Evolutionary conservation across 37 sponge, comb jelly and placozoan genomes (phyloP).

Genomic region (Axinella damicornis): DNA sequence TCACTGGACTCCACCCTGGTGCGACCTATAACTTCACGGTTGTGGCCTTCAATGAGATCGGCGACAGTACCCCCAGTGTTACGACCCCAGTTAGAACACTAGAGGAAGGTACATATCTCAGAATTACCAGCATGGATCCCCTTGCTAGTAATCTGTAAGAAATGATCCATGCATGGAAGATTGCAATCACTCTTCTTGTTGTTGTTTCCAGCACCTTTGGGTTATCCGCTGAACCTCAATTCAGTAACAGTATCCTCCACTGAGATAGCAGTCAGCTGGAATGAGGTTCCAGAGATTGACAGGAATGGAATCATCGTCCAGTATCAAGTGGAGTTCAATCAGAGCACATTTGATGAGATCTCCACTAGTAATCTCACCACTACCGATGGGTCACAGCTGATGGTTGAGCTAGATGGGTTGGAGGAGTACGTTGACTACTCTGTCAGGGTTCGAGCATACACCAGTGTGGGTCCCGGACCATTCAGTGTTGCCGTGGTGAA

Average conservation of each 20-base stretch:
- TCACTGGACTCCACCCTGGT: conserved; percentile 54
- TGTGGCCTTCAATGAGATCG: conserved; percentile 57
- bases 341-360: neutral
- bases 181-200: neutral
- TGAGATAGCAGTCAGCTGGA: conserved; percentile 29
- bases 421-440: conserved; percentile 18
- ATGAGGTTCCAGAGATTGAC: conserved; percentile 18
- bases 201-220: neutral
- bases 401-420: neutral
- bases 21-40: conserved; percentile 59
- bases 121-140: too few relatives aligned
- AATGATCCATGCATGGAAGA: too few relatives aligned
- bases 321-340: neutral
- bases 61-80: conserved; percentile 34
- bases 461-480: conserved; percentile 20
- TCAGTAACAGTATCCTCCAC: neutral
- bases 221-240: neutral
- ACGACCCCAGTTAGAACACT: conserved; percentile 6
- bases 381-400: neutral
- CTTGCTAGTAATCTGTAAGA: too few relatives aligned
- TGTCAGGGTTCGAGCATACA: conserved; percentile 31
- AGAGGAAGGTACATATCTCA: conserved; percentile 46
- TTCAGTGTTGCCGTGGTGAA: neutral
- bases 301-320: conserved; percentile 32
- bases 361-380: conserved; percentile 2